These are phyloP conservation scores for Peromyscus eremicus DNA, from an alignment of 2,797 vertebrate genomes.

Conservation along the genomic window DNA sequence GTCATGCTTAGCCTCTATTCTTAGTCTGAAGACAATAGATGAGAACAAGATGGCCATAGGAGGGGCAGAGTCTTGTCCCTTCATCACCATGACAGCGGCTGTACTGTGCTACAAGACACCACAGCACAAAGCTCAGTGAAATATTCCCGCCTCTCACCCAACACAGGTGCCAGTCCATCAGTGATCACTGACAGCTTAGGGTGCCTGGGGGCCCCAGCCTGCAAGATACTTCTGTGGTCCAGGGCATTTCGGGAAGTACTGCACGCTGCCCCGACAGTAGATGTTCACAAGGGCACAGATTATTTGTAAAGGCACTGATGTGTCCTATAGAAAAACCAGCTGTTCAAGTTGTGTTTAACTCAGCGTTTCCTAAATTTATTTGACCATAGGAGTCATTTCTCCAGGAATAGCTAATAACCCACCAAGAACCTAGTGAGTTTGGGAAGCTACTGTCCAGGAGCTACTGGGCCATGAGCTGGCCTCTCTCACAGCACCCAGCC, in stretches of 20 bases:
- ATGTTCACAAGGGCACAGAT: accelerated
- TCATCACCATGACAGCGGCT: background rate
- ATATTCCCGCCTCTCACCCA: background rate
- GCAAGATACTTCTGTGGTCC: background rate
- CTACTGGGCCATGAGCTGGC: background rate
- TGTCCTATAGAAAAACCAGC: background rate
- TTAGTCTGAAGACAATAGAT: background rate
- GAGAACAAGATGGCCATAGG: background rate
- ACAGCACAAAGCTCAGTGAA: accelerated
- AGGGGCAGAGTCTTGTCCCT: background rate
- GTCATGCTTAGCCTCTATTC: background rate
- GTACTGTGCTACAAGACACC: background rate
- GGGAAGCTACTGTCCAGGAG: background rate
- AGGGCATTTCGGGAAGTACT: background rate
- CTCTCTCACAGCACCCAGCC: background rate
- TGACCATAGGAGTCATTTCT: conserved; percentile 22
- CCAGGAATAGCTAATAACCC: background rate
- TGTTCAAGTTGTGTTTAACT: background rate
- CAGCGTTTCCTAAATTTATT: background rate
- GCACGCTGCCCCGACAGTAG: background rate
- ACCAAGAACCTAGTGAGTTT: background rate
- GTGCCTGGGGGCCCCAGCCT: accelerated
- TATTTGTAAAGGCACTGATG: background rate
- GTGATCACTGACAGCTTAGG: accelerated
- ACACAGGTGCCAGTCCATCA: background rate